These are phyloP conservation scores for Nomada ruficornis DNA, from an alignment of 2,888 invertebrate species.

Conservation along the genomic window DNA sequence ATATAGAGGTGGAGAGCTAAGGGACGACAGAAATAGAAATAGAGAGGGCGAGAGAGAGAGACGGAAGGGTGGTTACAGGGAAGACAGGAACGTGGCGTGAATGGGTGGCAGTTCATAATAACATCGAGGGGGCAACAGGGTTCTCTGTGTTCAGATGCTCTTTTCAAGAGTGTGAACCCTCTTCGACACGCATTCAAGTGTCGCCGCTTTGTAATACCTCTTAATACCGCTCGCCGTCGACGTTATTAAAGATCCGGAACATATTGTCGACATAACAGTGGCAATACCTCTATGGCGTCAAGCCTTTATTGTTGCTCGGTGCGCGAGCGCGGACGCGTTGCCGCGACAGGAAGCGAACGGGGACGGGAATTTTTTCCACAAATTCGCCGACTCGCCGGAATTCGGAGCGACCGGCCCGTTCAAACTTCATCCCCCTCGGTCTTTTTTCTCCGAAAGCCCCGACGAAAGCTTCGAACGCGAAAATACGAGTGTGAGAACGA, in stretches of 20 bases:
- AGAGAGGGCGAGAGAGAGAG: conserved; percentile 34
- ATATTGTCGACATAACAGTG: conserved; percentile 78
- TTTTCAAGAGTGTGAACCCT: conserved; percentile 80
- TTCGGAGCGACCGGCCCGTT: background rate
- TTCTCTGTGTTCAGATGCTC: conserved; percentile 78
- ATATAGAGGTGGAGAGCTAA: conserved; percentile 29
- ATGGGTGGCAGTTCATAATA: conserved; percentile 79
- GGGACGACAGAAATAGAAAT: background rate
- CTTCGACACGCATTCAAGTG: conserved; percentile 81
- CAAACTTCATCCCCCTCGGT: no score
- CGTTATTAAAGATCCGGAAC: conserved; percentile 81
- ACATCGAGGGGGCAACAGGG: conserved; percentile 73
- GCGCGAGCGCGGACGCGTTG: conserved; percentile 21
- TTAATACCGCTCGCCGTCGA: conserved; percentile 80
- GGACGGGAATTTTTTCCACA: conserved; percentile 13
- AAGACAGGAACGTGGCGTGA: conserved; percentile 71
- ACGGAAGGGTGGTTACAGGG: conserved; percentile 44
- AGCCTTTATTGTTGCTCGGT: conserved; percentile 68
- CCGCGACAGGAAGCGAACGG: conserved; percentile 46
- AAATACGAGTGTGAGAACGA: conserved; percentile 36
- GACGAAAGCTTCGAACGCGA: background rate
- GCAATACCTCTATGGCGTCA: conserved; percentile 73
- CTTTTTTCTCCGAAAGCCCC: background rate
- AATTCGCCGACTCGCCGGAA: background rate
- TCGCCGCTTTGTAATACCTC: conserved; percentile 82